These are phyloP conservation scores for Drosophila pseudoobscura DNA, from an alignment of 1,140 invertebrate species.

Conservation along the genomic window DNA sequence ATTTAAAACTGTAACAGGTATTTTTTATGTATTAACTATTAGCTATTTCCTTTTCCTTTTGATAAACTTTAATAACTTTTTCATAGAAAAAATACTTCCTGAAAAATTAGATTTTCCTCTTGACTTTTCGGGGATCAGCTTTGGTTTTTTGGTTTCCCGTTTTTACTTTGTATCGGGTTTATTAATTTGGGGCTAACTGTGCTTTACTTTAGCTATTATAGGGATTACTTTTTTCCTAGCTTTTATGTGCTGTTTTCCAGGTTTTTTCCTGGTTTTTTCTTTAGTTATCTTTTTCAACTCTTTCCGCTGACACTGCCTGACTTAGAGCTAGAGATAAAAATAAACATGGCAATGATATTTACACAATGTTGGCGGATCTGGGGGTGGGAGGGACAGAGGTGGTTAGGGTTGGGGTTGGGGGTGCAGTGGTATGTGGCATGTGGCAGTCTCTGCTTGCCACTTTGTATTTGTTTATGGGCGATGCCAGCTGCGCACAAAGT, in stretches of 20 bases:
- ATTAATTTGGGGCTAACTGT: constrained; percentile 62
- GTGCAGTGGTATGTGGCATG: constrained; percentile 29
- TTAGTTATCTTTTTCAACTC: constrained; percentile 13
- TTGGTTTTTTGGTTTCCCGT: constrained; percentile 12
- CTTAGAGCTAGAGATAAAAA: constrained; percentile 79
- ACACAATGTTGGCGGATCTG: constrained; percentile 63
- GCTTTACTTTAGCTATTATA: constrained; percentile 57
- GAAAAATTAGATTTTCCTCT: constrained; percentile 43
- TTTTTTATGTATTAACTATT: constrained; percentile 34
- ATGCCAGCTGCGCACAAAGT: constrained; percentile 69
- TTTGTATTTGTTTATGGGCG: constrained; percentile 76
- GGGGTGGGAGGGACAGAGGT: not conserved
- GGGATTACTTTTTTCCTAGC: constrained; percentile 30
- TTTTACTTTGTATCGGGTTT: constrained; percentile 32
- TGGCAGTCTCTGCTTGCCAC: constrained; percentile 48
- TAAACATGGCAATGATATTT: constrained; percentile 80
- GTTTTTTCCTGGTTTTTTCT: constrained; percentile 21
- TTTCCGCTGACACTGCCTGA: constrained; percentile 41
- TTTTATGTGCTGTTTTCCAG: constrained; percentile 38
- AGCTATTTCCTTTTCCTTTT: constrained; percentile 14
- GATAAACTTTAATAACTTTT: constrained; percentile 59
- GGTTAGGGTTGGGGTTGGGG: not conserved
- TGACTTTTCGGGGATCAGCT: constrained; percentile 26
- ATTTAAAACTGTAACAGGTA: constrained; percentile 17
- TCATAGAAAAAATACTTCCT: constrained; percentile 73